These are phyloP conservation scores for Hydrotaea diabolus DNA, from an alignment of 2,888 invertebrate genomes.

Conservation along the genomic window DNA sequence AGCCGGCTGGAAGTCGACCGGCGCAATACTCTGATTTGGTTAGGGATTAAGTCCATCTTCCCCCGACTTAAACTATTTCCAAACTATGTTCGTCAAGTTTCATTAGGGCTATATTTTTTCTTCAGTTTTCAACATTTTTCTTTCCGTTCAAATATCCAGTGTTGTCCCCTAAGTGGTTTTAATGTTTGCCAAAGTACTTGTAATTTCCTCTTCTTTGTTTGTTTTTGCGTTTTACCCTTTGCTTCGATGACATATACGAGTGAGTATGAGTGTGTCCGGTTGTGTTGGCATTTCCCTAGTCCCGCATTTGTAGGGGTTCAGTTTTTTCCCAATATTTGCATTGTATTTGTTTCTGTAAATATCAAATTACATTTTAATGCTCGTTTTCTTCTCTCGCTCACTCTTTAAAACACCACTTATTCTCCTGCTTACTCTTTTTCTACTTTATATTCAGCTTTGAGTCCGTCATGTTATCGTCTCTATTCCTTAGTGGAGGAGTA, in stretches of 20 bases:
- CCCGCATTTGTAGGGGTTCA: constrained; percentile 61
- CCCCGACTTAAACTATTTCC: no score
- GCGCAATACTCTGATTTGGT: no score
- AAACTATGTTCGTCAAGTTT: no score
- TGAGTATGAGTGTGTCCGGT: constrained; percentile 1
- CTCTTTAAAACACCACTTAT: neutral
- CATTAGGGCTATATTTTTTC: no score
- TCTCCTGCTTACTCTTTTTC: constrained; percentile 7
- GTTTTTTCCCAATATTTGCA: constrained; percentile 25
- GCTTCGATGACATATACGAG: neutral
- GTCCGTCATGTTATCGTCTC: neutral
- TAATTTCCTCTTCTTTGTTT: neutral
- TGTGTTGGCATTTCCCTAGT: constrained; percentile 39
- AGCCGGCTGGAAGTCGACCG: no score
- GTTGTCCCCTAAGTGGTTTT: neutral
- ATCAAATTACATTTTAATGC: constrained; percentile 60
- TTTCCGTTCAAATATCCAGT: neutral
- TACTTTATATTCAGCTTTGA: neutral
- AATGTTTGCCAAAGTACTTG: constrained; percentile 18
- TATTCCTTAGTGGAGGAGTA: neutral
- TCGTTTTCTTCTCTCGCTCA: neutral
- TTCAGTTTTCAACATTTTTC: neutral
- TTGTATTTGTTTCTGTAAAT: constrained; percentile 16
- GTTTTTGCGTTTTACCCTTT: neutral
- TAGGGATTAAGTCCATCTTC: no score